Conservation (phyloP, 2,113 vertebrate genomes). For the Galemys pyrenaicus region DNA sequence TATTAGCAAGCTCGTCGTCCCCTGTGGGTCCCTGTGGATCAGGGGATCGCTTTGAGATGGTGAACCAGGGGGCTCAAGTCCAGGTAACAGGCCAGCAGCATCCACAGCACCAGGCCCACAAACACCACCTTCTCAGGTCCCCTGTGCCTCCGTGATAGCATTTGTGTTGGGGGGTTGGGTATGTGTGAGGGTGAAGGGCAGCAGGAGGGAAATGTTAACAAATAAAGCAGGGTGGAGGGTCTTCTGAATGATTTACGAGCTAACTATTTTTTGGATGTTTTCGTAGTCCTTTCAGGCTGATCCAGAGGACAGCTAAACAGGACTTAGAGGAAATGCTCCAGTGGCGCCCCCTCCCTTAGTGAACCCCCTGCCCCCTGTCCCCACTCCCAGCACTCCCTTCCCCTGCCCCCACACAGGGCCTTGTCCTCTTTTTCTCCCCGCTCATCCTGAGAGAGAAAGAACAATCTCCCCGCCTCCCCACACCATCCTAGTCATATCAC, state of each 20-base stretch:
- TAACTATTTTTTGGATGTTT: constrained; percentile 72
- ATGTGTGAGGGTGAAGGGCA: not conserved
- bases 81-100: not conserved
- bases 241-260: constrained; percentile 32
- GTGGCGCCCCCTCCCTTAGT: not conserved
- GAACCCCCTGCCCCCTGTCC: not conserved
- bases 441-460: not conserved
- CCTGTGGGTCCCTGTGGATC: not conserved
- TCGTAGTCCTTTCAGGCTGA: constrained; percentile 37
- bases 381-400: not conserved
- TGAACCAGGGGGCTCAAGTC: not conserved
- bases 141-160: not conserved
- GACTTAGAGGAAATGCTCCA: not conserved
- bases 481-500: not conserved
- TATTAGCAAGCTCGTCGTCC: not conserved
- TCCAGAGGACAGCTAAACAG: not conserved
- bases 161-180: rapidly evolving
- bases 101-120: rapidly evolving
- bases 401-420: not conserved
- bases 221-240: constrained; percentile 22
- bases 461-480: not conserved
- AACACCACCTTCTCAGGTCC: not conserved
- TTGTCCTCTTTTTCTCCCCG: not conserved
- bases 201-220: constrained; percentile 25
- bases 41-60: not conserved